Evolutionary conservation across 64 coral and sea anemone species (phyloP), one percentile per base, ranked within the genome.

Genomic region (Pocillopora damicornis): DNA sequence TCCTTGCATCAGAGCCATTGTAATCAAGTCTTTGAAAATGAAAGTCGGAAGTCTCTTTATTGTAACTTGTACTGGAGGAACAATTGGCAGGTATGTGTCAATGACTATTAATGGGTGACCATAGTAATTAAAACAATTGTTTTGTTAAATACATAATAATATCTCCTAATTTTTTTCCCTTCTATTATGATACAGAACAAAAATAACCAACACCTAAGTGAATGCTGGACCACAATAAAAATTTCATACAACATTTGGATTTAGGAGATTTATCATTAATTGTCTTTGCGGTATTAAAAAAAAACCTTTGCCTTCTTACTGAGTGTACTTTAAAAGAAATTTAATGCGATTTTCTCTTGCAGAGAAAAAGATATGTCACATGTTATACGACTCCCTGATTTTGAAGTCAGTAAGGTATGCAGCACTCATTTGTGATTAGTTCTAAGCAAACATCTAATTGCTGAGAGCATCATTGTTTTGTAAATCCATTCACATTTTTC

Each of bases 1-100:
- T 35, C 94, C 94, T 56, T 96, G 94, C 58, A 83, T 96, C 38
- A 90, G 94, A 82, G 91, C 79, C 35, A 93, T 96, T 38, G 90
- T 93, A 61, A 90, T 85, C 63, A 87, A 82, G 16, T 92, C 91
- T 66, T 77, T 80, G 0, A 93, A 92, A 65, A 71, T 93, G n/a
- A 96, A 96, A 79, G 81, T 93, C 59, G 94, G 94, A n/a, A 93
- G 67, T 4, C 83, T 96, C 61, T 96, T 96, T 75, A 95, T 96
- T 30, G 68, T 96, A 20, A 92, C 94, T 35, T 96, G 85, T 35
- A 92, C 84, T 58, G 94, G 94, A 18, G 94, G 94, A 11, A 92
- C 89, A 36, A 79, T 96, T 12, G 94, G 94, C 79, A 96, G 94
- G 94, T 96, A 76, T 72, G 87, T 36, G 66, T 14, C 14, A 57